These are phyloP conservation scores for Stenurella melanura DNA, from an alignment of 2,888 invertebrate species.

Conservation along the genomic window DNA sequence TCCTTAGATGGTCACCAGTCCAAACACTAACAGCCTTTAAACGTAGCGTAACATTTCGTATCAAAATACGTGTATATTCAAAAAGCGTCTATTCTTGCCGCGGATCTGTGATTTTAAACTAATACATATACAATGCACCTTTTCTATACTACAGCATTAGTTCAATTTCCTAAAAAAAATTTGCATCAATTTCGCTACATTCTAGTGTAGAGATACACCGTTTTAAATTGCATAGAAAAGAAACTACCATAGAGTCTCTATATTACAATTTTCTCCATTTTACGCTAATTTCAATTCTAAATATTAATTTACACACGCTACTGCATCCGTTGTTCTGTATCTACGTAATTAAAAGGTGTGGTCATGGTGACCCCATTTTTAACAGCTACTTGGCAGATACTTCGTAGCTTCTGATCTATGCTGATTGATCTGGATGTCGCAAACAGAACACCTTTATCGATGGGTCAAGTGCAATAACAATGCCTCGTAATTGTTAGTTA, in stretches of 20 bases:
- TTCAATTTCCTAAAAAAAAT: too few species aligned
- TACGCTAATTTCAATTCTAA: neutral
- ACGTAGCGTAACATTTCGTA: too few species aligned
- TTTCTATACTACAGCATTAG: too few species aligned
- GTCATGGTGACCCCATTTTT: constrained; percentile 42
- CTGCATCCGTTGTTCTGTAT: constrained; percentile 3
- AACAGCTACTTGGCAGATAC: constrained; percentile 38
- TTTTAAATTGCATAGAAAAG: neutral
- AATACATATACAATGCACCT: too few species aligned
- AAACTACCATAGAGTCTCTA: neutral
- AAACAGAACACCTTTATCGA: constrained; percentile 34
- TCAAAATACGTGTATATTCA: too few species aligned
- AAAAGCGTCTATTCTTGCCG: too few species aligned
- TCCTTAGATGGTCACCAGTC: too few species aligned
- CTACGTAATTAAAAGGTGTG: constrained; percentile 42
- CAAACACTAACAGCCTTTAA: too few species aligned
- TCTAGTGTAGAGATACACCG: too few species aligned
- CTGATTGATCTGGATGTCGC: constrained; percentile 42
- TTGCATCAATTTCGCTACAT: too few species aligned
- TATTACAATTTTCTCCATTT: neutral
- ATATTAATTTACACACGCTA: constrained; percentile 19
- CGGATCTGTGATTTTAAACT: too few species aligned
- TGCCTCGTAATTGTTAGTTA: constrained; percentile 23
- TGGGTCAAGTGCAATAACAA: constrained; percentile 40
- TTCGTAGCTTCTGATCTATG: constrained; percentile 40